Conservation (phyloP, 1,140 invertebrate species). For the Helicorthomorpha holstii region DNA sequence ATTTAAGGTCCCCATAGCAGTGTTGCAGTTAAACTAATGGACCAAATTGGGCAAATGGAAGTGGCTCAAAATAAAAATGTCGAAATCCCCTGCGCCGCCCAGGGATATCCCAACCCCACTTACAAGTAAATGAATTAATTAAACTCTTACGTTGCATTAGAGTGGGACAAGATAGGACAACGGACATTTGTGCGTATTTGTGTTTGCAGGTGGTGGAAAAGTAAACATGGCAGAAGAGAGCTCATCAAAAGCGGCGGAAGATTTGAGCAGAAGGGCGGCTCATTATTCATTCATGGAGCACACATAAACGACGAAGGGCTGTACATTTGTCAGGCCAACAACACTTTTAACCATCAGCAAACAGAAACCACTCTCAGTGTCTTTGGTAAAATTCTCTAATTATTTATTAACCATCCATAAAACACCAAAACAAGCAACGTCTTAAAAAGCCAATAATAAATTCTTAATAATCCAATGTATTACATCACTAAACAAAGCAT, state of each 20-base stretch:
- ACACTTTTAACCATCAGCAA: conserved; percentile 64
- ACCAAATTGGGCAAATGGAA: background rate
- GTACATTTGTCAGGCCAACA: conserved; percentile 73
- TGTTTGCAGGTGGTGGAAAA: background rate
- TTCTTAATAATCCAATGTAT: too few species aligned
- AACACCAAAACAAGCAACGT: too few species aligned
- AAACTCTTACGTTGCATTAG: too few species aligned
- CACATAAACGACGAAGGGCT: conserved; percentile 58
- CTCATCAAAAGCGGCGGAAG: background rate
- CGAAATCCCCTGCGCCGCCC: background rate
- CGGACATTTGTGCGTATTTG: background rate
- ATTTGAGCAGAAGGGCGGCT: conserved; percentile 10
- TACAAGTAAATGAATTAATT: background rate
- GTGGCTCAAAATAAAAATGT: background rate
- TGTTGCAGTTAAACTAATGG: background rate
- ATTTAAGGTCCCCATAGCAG: background rate
- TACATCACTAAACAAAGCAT: too few species aligned
- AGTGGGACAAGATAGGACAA: background rate
- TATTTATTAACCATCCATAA: too few species aligned
- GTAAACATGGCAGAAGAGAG: background rate
- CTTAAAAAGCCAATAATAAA: too few species aligned
- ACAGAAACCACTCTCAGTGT: conserved; percentile 59
- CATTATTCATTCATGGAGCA: conserved; percentile 27
- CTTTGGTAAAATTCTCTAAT: conserved; percentile 37
- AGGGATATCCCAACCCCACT: background rate